These are phyloP conservation scores for Pantherophis vulpinus DNA, from an alignment of 2,797 vertebrate genomes.

Conservation along the genomic window DNA sequence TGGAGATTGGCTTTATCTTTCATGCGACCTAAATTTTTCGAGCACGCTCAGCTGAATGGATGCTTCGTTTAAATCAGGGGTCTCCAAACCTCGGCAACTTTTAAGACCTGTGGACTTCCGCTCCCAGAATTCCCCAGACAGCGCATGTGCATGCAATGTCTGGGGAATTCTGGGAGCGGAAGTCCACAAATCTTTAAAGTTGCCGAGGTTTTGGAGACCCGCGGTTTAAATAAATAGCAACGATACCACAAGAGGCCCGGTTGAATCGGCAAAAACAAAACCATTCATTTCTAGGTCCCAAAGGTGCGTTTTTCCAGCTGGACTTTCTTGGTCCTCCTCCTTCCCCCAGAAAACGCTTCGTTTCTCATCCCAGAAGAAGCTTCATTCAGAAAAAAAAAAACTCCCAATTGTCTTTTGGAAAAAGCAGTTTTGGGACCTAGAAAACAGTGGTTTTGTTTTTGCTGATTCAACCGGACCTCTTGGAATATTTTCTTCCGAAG, in stretches of 20 bases:
- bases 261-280: background rate
- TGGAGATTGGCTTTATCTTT: background rate
- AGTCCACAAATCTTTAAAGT: background rate
- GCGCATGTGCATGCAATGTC: background rate
- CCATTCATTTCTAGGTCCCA: background rate
- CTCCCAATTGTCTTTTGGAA: background rate
- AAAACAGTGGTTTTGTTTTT: background rate
- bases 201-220: background rate
- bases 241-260: background rate
- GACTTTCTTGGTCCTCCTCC: background rate
- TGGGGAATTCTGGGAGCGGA: background rate
- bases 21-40: background rate
- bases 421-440: background rate
- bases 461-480: background rate
- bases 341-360: rapidly evolving
- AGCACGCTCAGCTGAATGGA: background rate
- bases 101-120: background rate
- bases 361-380: background rate
- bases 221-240: background rate
- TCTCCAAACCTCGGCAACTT: background rate
- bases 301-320: background rate
- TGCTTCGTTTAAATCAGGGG: background rate
- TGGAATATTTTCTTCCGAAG: background rate
- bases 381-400: background rate
- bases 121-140: background rate